Conservation (phyloP, 2,797 vertebrate genomes). For the Acanthiza pusilla region DNA sequence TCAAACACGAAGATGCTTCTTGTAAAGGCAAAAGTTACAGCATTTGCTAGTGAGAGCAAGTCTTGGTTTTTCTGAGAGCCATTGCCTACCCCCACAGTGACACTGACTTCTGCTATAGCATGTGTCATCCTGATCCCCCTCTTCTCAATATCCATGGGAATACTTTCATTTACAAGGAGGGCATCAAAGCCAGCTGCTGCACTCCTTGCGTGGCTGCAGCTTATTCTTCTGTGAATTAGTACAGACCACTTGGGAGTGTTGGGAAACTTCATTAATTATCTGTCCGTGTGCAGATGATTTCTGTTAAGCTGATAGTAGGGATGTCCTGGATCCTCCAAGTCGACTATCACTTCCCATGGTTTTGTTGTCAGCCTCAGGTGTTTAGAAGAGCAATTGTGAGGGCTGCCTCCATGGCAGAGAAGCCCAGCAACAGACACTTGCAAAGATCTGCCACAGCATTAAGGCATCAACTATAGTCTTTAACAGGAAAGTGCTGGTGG, state of each 20-base stretch:
- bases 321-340: not conserved
- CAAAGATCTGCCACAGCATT: not conserved
- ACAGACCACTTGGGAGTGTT: not conserved
- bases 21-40: not conserved
- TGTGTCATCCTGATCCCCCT: not conserved
- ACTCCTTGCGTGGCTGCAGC: not conserved
- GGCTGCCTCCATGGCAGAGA: not conserved
- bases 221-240: not conserved
- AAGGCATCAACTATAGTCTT: not conserved
- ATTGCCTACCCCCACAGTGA: not conserved
- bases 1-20: not conserved
- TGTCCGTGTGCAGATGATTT: not conserved
- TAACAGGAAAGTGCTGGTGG: not conserved
- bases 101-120: not conserved
- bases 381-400: not conserved
- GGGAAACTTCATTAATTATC: not conserved
- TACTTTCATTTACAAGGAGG: not conserved
- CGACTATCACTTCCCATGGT: not conserved
- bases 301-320: not conserved
- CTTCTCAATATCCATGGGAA: not conserved
- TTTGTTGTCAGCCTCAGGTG: not conserved
- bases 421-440: not conserved
- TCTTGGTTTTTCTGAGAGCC: not conserved
- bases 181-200: not conserved
- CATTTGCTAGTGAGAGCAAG: not conserved